Conservation (phyloP, 2,888 invertebrate genomes). For the Drosophila neutralis region DNA sequence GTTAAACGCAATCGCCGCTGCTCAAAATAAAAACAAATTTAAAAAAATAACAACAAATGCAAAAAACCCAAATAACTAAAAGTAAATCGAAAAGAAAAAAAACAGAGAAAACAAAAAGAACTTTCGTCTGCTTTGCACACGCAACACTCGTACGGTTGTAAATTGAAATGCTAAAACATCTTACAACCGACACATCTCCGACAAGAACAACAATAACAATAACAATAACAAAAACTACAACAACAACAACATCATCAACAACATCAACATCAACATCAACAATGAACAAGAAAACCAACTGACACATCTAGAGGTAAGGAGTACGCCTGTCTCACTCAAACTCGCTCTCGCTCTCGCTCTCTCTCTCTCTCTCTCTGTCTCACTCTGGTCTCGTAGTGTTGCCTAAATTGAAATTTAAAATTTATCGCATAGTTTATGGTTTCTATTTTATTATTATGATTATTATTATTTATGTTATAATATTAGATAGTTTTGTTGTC, state of each 20-base stretch:
- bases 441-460: conserved; percentile 24
- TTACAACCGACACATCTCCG: conserved; percentile 48
- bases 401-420: conserved; percentile 35
- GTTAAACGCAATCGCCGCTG: conserved; percentile 48
- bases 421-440: conserved; percentile 35
- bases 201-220: conserved; percentile 33
- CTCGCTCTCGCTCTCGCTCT: conserved; percentile 24
- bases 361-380: conserved; percentile 19
- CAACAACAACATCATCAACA: conserved; percentile 11
- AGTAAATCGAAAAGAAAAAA: conserved; percentile 3
- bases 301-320: conserved; percentile 63
- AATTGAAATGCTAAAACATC: conserved; percentile 47
- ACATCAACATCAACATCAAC: conserved; percentile 24
- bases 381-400: conserved; percentile 44
- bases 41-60: conserved; percentile 10
- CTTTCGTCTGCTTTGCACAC: conserved; percentile 60
- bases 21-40: conserved; percentile 26
- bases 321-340: conserved; percentile 52
- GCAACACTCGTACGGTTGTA: conserved; percentile 50
- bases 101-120: conserved; percentile 4
- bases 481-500: conserved; percentile 30
- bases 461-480: conserved; percentile 24
- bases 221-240: conserved; percentile 10
- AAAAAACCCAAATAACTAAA: conserved; percentile 8
- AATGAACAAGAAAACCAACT: conserved; percentile 54